These are phyloP conservation scores for Boloria euphrosyne DNA, from an alignment of 2,888 invertebrate species.

Conservation along the genomic window DNA sequence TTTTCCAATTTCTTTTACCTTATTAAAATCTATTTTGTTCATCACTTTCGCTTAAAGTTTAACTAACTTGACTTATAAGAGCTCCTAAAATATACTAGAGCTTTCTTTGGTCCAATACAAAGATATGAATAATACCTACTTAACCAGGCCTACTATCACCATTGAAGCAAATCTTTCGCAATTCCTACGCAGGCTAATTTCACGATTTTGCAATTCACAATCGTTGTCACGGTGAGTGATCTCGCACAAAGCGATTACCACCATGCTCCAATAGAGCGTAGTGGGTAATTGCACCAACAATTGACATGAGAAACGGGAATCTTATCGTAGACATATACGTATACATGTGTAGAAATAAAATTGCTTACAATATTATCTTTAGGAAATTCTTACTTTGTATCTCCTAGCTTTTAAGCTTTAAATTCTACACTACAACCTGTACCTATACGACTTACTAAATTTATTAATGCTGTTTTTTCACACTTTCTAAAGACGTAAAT, in stretches of 20 bases:
- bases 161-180: conserved; percentile 20
- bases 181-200: conserved; percentile 24
- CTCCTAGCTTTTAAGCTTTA: not conserved
- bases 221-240: conserved; percentile 60
- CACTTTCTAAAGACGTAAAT: too few species aligned
- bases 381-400: not conserved
- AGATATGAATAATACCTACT: not conserved
- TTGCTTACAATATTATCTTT: conserved; percentile 4
- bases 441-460: too few species aligned
- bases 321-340: conserved; percentile 14
- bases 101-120: not conserved
- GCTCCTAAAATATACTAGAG: too few species aligned
- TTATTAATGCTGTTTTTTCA: too few species aligned
- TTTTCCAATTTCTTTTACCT: too few species aligned
- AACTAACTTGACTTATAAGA: too few species aligned
- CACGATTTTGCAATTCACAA: conserved; percentile 47
- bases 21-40: too few species aligned
- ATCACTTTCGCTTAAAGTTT: too few species aligned
- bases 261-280: conserved; percentile 77
- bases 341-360: conserved; percentile 5
- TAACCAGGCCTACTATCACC: not conserved
- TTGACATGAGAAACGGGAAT: conserved; percentile 73
- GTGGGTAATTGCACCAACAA: conserved; percentile 61
- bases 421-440: too few species aligned
- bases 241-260: conserved; percentile 59